Percentiles rank a stretch among this genome's conserved stretches.
These are phyloP conservation scores for Corythornis cristatus DNA, from an alignment of 2,113 vertebrate species.

Conservation along the genomic window DNA sequence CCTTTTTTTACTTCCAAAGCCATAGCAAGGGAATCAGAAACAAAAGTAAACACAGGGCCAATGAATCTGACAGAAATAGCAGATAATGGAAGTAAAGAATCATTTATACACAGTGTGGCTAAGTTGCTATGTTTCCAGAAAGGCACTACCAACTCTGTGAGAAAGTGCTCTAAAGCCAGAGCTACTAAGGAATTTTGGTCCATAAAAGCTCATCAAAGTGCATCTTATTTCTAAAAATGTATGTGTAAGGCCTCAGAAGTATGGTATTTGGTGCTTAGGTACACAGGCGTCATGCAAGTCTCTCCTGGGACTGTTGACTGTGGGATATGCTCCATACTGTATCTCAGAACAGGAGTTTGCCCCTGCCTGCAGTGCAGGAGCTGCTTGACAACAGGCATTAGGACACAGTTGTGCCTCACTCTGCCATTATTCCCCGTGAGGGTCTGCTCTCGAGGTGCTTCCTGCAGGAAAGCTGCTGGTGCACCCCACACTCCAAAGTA, in stretches of 20 bases:
- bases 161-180: background rate
- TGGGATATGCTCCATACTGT: background rate
- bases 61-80: background rate
- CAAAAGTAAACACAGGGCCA: background rate
- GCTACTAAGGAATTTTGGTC: background rate
- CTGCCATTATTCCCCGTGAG: rapidly evolving
- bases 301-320: background rate
- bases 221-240: background rate
- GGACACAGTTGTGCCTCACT: background rate
- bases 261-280: background rate
- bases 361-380: background rate
- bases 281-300: background rate
- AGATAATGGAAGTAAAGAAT: background rate
- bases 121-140: background rate
- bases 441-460: background rate
- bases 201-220: background rate
- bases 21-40: background rate
- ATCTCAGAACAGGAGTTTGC: background rate
- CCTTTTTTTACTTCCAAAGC: background rate
- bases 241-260: background rate
- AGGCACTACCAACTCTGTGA: background rate
- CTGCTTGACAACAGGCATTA: background rate
- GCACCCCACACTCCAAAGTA: background rate
- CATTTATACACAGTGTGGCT: background rate
- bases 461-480: background rate